phyloP scores from a whole-genome alignment of 2,797 vertebrate species.

The Molothrus aeneus region DNA sequence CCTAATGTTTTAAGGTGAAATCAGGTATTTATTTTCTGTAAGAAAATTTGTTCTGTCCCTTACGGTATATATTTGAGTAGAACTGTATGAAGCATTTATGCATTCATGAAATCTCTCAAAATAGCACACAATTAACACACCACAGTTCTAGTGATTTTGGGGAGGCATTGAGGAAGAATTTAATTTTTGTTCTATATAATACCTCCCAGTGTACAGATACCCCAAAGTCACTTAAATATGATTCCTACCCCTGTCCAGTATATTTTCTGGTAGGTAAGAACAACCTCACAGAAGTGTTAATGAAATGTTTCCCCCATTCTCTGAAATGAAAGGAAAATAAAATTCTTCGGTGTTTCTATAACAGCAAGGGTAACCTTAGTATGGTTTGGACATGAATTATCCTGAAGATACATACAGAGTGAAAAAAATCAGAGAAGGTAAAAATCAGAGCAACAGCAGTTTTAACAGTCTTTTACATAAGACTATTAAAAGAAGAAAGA shows the following conservation, averaged over 20 bases:
- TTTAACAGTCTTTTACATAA: neutral
- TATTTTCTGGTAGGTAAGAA: neutral
- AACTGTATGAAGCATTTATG: neutral
- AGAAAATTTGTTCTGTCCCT: neutral
- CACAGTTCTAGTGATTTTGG: neutral
- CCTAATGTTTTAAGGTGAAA: neutral
- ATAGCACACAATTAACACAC: neutral
- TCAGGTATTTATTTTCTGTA: neutral
- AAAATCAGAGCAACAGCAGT: neutral
- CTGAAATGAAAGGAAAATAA: neutral
- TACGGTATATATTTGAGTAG: neutral
- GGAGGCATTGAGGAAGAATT: neutral
- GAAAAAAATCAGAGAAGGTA: neutral
- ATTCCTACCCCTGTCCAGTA: neutral
- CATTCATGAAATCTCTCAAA: neutral
- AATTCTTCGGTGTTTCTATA: neutral
- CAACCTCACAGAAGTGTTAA: neutral
- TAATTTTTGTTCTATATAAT: neutral
- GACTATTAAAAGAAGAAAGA: neutral
- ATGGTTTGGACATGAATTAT: neutral
- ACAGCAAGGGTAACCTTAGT: neutral
- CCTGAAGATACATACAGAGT: accelerated
- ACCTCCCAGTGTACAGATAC: neutral
- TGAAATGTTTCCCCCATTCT: neutral
- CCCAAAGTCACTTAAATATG: neutral